A percentile compares a stretch with the other conserved stretches of the same genome.
These are phyloP conservation scores for Galleria mellonella DNA, from an alignment of 1,140 invertebrate genomes.

Conservation along the genomic window DNA sequence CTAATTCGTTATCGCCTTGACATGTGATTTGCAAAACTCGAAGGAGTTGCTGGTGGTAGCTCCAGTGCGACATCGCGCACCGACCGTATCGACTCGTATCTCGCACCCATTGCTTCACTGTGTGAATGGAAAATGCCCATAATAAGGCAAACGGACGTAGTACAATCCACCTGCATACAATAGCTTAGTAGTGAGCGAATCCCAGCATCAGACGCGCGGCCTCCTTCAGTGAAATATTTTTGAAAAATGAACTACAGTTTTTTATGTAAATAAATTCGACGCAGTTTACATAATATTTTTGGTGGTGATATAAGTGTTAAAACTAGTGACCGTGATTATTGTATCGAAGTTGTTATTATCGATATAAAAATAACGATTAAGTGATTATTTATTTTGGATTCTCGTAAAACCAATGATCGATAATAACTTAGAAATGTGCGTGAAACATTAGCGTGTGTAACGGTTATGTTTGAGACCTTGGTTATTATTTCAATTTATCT, in stretches of 20 bases:
- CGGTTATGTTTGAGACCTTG: constrained; percentile 27
- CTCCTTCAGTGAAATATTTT: constrained; percentile 27
- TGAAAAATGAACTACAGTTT: constrained; percentile 14
- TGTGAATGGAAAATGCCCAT: constrained; percentile 67
- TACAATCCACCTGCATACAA: constrained; percentile 69
- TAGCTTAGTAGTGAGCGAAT: constrained; percentile 56
- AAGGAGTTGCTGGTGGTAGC: constrained; percentile 7
- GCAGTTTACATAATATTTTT: not conserved
- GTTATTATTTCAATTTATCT: constrained; percentile 29
- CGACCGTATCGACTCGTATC: constrained; percentile 8
- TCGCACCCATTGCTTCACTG: constrained; percentile 48
- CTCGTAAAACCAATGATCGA: constrained; percentile 2
- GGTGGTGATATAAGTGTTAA: constrained; percentile 15
- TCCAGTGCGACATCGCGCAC: constrained; percentile 13
- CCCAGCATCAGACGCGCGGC: constrained; percentile 58
- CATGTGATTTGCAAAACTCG: constrained; percentile 22
- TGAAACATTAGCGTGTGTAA: constrained; percentile 21
- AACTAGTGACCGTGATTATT: constrained; percentile 12
- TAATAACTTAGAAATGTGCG: constrained; percentile 2
- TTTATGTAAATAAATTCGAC: constrained; percentile 1
- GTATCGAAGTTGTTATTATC: constrained; percentile 6
- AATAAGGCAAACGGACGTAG: constrained; percentile 57
- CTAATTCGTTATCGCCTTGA: constrained; percentile 36
- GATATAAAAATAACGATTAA: not conserved
- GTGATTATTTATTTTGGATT: not conserved